A percentile compares a stretch with the other conserved stretches of the same genome.
These are phyloP conservation scores for Lycaon pictus DNA, from an alignment of 2,113 vertebrate species.

Conservation along the genomic window DNA sequence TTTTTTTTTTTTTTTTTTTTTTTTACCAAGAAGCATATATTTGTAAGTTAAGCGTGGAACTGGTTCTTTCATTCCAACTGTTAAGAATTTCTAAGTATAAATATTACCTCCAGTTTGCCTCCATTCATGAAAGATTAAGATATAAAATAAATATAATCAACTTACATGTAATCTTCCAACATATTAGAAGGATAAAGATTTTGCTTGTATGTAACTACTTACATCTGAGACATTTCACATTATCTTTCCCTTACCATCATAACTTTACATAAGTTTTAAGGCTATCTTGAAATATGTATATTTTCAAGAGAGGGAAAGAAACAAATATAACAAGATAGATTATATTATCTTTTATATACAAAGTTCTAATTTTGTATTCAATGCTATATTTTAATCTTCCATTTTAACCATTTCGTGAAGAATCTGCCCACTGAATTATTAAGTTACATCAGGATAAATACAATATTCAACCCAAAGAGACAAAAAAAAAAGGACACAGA, in stretches of 20 bases:
- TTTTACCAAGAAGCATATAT: slow-evolving; percentile 85
- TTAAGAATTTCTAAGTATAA: slow-evolving; percentile 88
- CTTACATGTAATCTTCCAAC: slow-evolving; percentile 86
- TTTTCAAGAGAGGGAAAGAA: slow-evolving; percentile 86
- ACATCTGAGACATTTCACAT: slow-evolving; percentile 86
- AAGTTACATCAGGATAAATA: slow-evolving; percentile 83
- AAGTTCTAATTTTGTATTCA: slow-evolving; percentile 83
- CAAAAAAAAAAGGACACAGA: slow-evolving; percentile 84
- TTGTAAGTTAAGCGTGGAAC: slow-evolving; percentile 82
- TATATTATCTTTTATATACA: slow-evolving; percentile 86
- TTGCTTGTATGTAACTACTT: slow-evolving; percentile 86
- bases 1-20: neutral
- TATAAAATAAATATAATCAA: slow-evolving; percentile 89
- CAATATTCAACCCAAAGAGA: slow-evolving; percentile 86
- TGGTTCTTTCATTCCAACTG: slow-evolving; percentile 84
- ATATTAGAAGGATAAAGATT: slow-evolving; percentile 86
- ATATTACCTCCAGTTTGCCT: slow-evolving; percentile 85
- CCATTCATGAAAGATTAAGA: slow-evolving; percentile 86
- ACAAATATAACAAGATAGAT: slow-evolving; percentile 86
- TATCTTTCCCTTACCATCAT: slow-evolving; percentile 84
- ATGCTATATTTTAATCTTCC: slow-evolving; percentile 85
- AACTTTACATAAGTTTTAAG: slow-evolving; percentile 88
- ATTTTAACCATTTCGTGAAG: slow-evolving; percentile 84
- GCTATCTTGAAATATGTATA: slow-evolving; percentile 88
- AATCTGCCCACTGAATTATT: slow-evolving; percentile 85